phyloP scores from a whole-genome alignment of 2,888 invertebrate genomes.

The Heliconius hortense region DNA sequence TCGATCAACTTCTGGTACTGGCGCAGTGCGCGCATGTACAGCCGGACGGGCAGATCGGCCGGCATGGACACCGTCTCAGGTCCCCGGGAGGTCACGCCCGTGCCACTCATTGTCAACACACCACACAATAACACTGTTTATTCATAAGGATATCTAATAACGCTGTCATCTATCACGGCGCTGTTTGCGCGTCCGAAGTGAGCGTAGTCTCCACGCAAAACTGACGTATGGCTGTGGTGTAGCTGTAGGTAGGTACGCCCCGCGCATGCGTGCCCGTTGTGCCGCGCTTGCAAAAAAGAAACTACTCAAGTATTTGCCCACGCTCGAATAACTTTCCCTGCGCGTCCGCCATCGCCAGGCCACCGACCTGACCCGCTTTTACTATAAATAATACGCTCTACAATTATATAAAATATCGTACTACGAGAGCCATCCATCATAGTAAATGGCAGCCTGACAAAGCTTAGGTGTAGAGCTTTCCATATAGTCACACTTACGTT shows the following conservation, averaged over 20 bases:
- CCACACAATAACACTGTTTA: conserved; percentile 60
- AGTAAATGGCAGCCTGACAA: neutral
- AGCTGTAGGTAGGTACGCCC: conserved; percentile 48
- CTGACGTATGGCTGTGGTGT: conserved; percentile 60
- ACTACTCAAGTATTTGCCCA: conserved; percentile 57
- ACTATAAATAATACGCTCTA: conserved; percentile 52
- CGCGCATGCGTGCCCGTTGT: conserved; percentile 70
- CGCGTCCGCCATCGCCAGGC: conserved; percentile 49
- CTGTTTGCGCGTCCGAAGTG: conserved; percentile 78
- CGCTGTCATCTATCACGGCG: conserved; percentile 38
- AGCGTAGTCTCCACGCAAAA: conserved; percentile 75
- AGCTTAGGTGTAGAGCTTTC: neutral
- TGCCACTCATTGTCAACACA: conserved; percentile 64
- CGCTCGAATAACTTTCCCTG: conserved; percentile 73
- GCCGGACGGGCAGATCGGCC: conserved; percentile 71
- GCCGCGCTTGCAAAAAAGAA: conserved; percentile 71
- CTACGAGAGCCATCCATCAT: neutral
- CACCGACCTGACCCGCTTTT: conserved; percentile 76
- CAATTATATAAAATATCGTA: conserved; percentile 37
- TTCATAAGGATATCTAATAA: conserved; percentile 58
- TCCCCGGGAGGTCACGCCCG: conserved; percentile 69
- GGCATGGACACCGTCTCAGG: conserved; percentile 60
- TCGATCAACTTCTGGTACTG: conserved; percentile 84
- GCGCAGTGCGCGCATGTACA: conserved; percentile 83
- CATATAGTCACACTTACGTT: neutral